phyloP scores from a whole-genome alignment of 2,888 invertebrate species.

The Amphipoea oculea region DNA sequence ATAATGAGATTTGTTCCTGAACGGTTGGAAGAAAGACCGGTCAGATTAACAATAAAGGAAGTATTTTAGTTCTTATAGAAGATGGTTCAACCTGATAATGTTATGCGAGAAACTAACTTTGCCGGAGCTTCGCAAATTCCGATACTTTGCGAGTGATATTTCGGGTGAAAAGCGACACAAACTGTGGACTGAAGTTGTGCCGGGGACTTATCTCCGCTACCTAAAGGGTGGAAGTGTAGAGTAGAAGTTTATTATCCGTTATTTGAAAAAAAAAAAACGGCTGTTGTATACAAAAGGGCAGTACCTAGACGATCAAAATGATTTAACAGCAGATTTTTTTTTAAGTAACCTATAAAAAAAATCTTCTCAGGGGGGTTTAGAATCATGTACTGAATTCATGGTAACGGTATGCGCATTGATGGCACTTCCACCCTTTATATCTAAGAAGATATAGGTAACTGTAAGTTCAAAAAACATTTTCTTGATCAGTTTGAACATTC shows the following conservation, averaged over 20 bases:
- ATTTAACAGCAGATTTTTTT: neutral
- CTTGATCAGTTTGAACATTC: constrained; percentile 40
- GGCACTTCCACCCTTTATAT: neutral
- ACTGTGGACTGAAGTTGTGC: constrained; percentile 37
- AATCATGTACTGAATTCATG: neutral
- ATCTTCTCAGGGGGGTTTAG: neutral
- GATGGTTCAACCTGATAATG: constrained; percentile 23
- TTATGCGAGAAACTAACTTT: constrained; percentile 29
- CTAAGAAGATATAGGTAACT: neutral
- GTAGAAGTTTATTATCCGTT: neutral
- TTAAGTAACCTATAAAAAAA: neutral
- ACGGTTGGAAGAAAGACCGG: constrained; percentile 27
- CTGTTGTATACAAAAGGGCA: neutral
- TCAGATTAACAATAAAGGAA: constrained; percentile 35
- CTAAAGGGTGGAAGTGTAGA: neutral
- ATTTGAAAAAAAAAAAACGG: neutral
- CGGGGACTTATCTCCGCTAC: constrained; percentile 61
- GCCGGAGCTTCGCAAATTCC: constrained; percentile 19
- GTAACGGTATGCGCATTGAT: neutral
- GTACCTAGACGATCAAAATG: neutral
- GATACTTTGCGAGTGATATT: constrained; percentile 33
- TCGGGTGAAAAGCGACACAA: constrained; percentile 27
- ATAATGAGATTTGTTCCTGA: constrained; percentile 56
- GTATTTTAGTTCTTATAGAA: constrained; percentile 26
- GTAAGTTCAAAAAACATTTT: constrained; percentile 54